Conservation (phyloP, 64 coral and sea anemone genomes). For the Stichodactyla mertensii region DNA sequence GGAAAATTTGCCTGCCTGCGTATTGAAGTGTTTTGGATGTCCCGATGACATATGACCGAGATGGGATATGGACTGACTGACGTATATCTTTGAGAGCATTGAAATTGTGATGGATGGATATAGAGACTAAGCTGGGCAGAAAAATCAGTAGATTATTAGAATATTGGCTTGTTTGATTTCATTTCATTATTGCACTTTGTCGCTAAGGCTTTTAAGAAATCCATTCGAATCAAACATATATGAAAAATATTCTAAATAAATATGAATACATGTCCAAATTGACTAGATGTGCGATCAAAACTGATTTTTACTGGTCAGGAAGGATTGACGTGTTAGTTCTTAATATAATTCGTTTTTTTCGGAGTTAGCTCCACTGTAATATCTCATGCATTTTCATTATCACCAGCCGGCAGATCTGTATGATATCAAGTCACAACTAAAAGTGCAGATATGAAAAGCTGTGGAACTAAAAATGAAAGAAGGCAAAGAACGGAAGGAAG, state of each 20-base stretch:
- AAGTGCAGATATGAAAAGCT: no score
- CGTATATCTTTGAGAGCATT: no score
- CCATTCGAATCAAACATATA: background rate
- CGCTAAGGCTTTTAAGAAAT: background rate
- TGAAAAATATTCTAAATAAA: background rate
- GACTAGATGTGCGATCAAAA: background rate
- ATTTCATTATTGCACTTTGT: background rate
- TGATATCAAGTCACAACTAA: no score
- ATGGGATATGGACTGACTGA: no score
- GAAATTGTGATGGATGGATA: background rate
- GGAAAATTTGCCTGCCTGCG: no score
- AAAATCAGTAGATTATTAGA: background rate
- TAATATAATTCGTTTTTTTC: no score
- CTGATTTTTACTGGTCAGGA: background rate
- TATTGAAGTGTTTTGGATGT: no score
- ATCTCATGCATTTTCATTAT: no score
- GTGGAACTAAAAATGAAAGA: background rate
- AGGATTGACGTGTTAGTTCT: no score
- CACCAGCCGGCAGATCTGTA: no score
- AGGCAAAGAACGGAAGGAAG: background rate
- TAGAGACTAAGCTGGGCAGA: background rate
- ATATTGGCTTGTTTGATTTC: background rate
- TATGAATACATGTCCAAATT: background rate
- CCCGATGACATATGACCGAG: no score
- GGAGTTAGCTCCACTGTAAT: no score